Conservation (phyloP, 92 coral and sea anemone species). For the Zoanthus sociatus region DNA sequence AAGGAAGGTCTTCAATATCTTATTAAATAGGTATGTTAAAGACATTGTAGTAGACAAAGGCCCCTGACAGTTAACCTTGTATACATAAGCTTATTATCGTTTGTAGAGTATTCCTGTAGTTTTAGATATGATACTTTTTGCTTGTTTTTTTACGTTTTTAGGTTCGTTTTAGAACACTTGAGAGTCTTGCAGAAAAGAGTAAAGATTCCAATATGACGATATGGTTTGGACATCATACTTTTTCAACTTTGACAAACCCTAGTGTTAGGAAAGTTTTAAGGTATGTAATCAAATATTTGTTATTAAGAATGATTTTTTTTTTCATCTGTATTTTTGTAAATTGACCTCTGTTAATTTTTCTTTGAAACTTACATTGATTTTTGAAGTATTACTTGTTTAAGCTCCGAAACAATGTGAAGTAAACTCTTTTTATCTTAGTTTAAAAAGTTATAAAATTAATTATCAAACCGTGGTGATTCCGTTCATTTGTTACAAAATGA, state of each 20-base stretch:
- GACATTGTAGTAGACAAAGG: too few species aligned
- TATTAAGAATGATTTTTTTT: not conserved
- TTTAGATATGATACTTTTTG: not conserved
- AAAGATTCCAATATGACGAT: slow-evolving; percentile 84
- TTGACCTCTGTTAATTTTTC: not conserved
- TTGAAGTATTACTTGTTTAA: too few species aligned
- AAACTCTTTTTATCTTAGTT: too few species aligned
- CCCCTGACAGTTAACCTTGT: too few species aligned
- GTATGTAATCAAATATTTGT: not conserved
- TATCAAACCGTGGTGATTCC: too few species aligned
- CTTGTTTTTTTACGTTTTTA: slow-evolving; percentile 5
- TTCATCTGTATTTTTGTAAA: not conserved
- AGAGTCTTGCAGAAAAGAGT: slow-evolving; percentile 81
- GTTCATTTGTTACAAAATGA: not conserved
- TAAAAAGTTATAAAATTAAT: too few species aligned
- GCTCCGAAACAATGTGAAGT: too few species aligned
- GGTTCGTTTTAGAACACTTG: slow-evolving; percentile 80
- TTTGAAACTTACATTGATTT: not conserved
- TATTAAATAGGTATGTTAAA: too few species aligned
- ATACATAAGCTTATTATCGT: too few species aligned
- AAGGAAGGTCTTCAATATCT: too few species aligned
- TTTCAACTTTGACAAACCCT: slow-evolving; percentile 77
- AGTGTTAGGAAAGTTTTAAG: slow-evolving; percentile 33
- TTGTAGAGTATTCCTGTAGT: too few species aligned
- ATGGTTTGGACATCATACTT: slow-evolving; percentile 98